Percentiles rank a stretch among this genome's conserved stretches.
Evolutionary conservation across 2,113 vertebrate species (phyloP).

Genomic region (Rhinoderma darwinii): DNA sequence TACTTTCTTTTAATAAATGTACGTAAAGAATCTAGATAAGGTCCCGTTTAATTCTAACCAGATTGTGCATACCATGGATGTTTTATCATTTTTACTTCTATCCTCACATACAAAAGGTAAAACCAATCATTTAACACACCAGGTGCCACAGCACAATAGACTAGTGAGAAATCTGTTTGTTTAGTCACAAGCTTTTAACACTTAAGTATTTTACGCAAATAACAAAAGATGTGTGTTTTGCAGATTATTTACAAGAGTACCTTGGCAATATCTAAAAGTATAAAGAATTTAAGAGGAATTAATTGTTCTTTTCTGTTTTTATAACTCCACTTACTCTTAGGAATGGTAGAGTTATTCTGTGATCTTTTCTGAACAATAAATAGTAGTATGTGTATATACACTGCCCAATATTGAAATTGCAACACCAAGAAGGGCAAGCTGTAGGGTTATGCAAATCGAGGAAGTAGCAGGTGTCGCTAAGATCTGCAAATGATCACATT

Average conservation of each 20-base stretch:
- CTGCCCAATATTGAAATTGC: no score
- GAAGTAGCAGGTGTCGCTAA: no score
- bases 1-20: neutral
- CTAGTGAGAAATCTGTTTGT: slow-evolving; percentile 18
- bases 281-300: neutral
- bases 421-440: no score
- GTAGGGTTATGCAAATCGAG: no score
- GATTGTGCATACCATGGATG: neutral
- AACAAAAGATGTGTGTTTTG: slow-evolving; percentile 25
- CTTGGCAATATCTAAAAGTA: neutral
- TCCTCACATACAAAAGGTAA: neutral
- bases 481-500: no score
- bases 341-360: neutral
- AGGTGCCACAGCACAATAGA: neutral
- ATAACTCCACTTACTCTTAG: no score
- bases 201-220: neutral
- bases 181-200: slow-evolving; percentile 26
- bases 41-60: neutral
- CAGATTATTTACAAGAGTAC: neutral
- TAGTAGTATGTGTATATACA: no score
- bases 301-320: neutral
- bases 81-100: neutral
- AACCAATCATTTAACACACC: slow-evolving; percentile 5
- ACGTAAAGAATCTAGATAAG: neutral
- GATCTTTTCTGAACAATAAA: neutral